Evolutionary conservation across 2,888 invertebrate species (phyloP).

Genomic region (Netelia virgata): DNA sequence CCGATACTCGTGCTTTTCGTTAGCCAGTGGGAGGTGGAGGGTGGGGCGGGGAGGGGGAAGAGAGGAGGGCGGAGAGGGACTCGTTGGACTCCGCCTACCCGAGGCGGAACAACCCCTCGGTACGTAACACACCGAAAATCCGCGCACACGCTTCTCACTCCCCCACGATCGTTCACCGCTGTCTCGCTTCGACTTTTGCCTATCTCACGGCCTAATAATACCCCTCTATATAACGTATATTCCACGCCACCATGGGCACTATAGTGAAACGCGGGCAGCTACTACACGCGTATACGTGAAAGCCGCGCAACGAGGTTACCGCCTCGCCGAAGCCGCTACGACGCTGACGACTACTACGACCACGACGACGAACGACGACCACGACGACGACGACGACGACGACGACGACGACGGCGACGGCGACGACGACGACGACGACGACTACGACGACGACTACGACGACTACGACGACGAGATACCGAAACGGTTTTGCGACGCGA

Average conservation of each 20-base stretch:
- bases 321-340: conserved; percentile 48
- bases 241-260: conserved; percentile 82
- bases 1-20: conserved; percentile 73
- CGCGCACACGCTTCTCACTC: conserved; percentile 61
- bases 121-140: conserved; percentile 54
- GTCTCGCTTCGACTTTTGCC: conserved; percentile 55
- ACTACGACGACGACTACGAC: conserved; percentile 74
- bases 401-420: conserved; percentile 64
- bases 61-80: background rate
- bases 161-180: conserved; percentile 44
- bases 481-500: conserved; percentile 50
- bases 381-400: conserved; percentile 70
- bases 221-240: conserved; percentile 79
- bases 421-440: conserved; percentile 71
- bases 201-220: conserved; percentile 80
- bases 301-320: conserved; percentile 56
- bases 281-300: conserved; percentile 59
- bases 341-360: conserved; percentile 60
- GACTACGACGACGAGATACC: conserved; percentile 60
- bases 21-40: conserved; percentile 68
- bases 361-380: conserved; percentile 74
- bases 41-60: background rate
- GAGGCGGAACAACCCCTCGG: conserved; percentile 77
- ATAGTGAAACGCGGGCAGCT: conserved; percentile 66
- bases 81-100: conserved; percentile 76